Conservation (phyloP, 2,888 invertebrate species). For the Heliconius aoede region DNA sequence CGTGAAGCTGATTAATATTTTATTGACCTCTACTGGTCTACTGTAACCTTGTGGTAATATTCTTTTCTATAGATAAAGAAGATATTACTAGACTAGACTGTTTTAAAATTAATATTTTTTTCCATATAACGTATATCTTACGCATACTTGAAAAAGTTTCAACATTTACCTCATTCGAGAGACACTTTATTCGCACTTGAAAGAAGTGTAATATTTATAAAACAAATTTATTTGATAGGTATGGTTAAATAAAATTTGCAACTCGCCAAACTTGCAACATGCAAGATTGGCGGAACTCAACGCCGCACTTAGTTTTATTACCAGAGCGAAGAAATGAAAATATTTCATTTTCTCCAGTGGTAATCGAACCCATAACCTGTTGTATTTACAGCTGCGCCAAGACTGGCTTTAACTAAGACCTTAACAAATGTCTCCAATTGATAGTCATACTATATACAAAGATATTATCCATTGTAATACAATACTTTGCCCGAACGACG, state of each 20-base stretch:
- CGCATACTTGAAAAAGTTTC: not conserved
- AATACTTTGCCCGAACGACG: slow-evolving; percentile 30
- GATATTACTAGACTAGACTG: no score
- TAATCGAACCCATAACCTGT: no score
- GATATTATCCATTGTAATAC: slow-evolving; percentile 29
- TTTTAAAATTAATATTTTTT: not conserved
- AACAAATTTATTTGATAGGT: not conserved
- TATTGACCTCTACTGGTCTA: not conserved
- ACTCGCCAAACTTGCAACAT: no score
- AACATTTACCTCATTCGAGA: not conserved
- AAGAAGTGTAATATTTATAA: not conserved
- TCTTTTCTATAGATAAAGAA: not conserved
- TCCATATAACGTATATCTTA: not conserved
- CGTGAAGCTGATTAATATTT: not conserved
- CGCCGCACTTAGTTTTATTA: no score
- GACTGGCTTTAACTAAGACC: not conserved
- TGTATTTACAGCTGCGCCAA: no score
- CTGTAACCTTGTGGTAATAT: not conserved
- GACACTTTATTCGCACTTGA: not conserved
- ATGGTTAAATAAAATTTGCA: not conserved
- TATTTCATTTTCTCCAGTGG: no score
- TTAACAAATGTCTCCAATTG: slow-evolving; percentile 9
- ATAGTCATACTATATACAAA: not conserved
- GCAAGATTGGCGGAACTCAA: no score
- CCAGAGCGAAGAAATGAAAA: no score